Conservation (phyloP, 53 echinoderm and acorn worm species). For the Patiria pectinifera region DNA sequence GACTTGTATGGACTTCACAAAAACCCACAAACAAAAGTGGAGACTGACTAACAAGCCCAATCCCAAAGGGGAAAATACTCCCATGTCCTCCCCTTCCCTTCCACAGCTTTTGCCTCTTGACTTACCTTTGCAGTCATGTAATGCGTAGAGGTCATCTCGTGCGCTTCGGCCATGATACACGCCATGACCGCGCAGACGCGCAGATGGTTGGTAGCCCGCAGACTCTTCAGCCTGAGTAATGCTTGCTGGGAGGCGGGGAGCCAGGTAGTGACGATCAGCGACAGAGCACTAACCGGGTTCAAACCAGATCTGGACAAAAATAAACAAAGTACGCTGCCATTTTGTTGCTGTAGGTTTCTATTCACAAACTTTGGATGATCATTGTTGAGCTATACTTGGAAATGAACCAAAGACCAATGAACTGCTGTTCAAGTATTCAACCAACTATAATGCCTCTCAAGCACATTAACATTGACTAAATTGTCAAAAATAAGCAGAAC, state of each 20-base stretch:
- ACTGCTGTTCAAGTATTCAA: no score
- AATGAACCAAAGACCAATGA: no score
- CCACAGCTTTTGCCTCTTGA: not conserved
- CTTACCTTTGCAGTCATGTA: conserved; percentile 77
- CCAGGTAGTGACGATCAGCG: conserved; percentile 43
- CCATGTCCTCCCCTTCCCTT: no score
- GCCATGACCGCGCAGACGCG: conserved; percentile 92
- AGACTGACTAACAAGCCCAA: no score
- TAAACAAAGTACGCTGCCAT: not conserved
- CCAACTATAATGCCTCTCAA: no score
- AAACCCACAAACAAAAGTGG: no score
- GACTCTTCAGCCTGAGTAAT: conserved; percentile 41
- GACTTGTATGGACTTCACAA: no score
- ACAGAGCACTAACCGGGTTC: conserved; percentile 54
- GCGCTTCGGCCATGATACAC: conserved; percentile 89
- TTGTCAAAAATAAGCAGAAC: no score
- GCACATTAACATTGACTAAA: no score
- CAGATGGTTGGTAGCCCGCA: conserved; percentile 64
- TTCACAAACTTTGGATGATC: no score
- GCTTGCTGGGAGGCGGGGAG: conserved; percentile 54
- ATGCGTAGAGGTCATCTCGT: conserved; percentile 71
- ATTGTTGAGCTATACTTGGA: no score
- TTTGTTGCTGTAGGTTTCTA: not conserved
- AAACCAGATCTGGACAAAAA: conserved; percentile 28
- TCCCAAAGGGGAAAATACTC: no score